These are phyloP conservation scores for Maniola hyperantus DNA, from an alignment of 2,888 invertebrate species.

Conservation along the genomic window DNA sequence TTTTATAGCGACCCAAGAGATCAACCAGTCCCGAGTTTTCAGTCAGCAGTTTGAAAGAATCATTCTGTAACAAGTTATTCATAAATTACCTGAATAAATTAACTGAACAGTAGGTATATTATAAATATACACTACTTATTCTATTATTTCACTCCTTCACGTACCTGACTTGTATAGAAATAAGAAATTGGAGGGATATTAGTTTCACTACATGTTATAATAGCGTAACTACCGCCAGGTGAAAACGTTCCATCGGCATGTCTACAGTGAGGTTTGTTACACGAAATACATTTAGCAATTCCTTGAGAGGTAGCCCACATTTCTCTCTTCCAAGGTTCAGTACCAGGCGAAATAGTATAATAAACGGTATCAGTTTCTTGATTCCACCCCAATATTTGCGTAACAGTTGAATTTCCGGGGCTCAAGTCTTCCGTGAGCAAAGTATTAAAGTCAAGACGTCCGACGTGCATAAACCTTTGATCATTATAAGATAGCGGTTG, in stretches of 20 bases:
- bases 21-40: slow-evolving; percentile 79
- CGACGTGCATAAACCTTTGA: slow-evolving; percentile 74
- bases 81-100: not conserved
- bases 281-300: slow-evolving; percentile 84
- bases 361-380: slow-evolving; percentile 82
- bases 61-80: slow-evolving; percentile 50
- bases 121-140: too few species aligned
- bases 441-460: slow-evolving; percentile 59
- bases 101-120: not conserved
- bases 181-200: slow-evolving; percentile 65
- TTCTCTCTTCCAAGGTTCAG: slow-evolving; percentile 87
- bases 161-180: slow-evolving; percentile 76
- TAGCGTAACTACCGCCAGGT: slow-evolving; percentile 59
- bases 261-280: slow-evolving; percentile 86
- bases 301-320: slow-evolving; percentile 82
- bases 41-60: slow-evolving; percentile 76
- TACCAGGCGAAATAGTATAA: slow-evolving; percentile 85
- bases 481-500: slow-evolving; percentile 60
- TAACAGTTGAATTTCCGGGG: slow-evolving; percentile 83
- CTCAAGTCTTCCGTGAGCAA: slow-evolving; percentile 72
- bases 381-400: slow-evolving; percentile 84
- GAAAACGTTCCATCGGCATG: slow-evolving; percentile 84
- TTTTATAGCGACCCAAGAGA: slow-evolving; percentile 73
- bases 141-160: slow-evolving; percentile 5
- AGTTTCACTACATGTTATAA: slow-evolving; percentile 64